Evolutionary conservation across 2,797 vertebrate genomes (phyloP).

Genomic region (Brachyalestes nurse): DNA sequence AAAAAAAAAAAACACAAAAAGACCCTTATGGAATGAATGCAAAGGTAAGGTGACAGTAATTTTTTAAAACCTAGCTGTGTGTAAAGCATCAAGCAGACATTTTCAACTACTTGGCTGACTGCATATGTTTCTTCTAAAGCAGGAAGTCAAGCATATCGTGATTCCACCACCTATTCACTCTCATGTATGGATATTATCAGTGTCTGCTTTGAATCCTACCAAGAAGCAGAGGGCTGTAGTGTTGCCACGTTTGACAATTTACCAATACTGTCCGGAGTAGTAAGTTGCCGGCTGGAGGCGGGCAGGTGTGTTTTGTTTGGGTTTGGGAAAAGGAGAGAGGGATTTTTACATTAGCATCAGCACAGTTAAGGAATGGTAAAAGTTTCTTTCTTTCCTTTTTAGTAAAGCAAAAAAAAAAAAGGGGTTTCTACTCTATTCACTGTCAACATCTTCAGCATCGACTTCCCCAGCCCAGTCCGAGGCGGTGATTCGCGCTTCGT

Average conservation of each 20-base stretch:
- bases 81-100: neutral
- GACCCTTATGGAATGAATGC: constrained; percentile 35
- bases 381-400: constrained; percentile 44
- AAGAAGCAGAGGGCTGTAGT: constrained; percentile 46
- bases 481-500: neutral
- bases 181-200: neutral
- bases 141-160: neutral
- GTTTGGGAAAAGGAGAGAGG: constrained; percentile 14
- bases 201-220: constrained; percentile 13
- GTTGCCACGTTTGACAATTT: constrained; percentile 37
- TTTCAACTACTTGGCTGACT: neutral
- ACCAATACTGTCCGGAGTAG: constrained; percentile 58
- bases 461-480: constrained; percentile 35
- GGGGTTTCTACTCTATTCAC: constrained; percentile 62
- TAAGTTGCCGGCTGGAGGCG: constrained; percentile 16
- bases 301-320: constrained; percentile 3
- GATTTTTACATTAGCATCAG: constrained; percentile 51
- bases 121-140: neutral
- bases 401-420: constrained; percentile 32
- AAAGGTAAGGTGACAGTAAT: neutral
- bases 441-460: constrained; percentile 32
- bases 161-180: neutral
- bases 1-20: neutral
- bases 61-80: constrained; percentile 2
- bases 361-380: constrained; percentile 72